phyloP scores from a whole-genome alignment of 1,140 invertebrate genomes.

The Acyrthosiphon pisum region DNA sequence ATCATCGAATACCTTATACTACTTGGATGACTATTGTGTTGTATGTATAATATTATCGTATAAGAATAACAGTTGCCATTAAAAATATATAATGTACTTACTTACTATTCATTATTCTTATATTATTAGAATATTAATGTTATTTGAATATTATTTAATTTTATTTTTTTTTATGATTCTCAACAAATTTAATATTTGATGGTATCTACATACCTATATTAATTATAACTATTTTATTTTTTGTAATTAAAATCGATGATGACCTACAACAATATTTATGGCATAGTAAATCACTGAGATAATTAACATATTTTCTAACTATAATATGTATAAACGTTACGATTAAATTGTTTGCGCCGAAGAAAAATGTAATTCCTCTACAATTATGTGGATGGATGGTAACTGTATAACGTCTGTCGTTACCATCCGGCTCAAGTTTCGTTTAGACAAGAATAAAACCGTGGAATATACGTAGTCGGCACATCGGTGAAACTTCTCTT shows the following conservation, averaged over 20 bases:
- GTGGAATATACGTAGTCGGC: neutral
- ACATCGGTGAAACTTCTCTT: neutral
- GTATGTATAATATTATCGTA: neutral
- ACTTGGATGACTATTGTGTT: neutral
- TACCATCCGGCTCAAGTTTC: neutral
- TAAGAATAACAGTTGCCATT: neutral
- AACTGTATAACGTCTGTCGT: neutral
- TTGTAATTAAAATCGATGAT: neutral
- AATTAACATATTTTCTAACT: neutral
- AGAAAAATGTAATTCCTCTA: neutral
- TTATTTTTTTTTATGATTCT: neutral
- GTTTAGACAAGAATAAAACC: slow-evolving; percentile 6
- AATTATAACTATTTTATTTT: neutral
- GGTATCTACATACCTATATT: no score
- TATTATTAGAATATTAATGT: neutral
- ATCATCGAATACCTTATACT: neutral
- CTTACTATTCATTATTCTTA: neutral
- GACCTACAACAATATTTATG: neutral
- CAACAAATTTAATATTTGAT: neutral
- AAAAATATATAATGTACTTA: neutral
- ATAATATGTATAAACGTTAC: neutral
- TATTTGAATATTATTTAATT: neutral
- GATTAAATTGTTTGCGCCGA: neutral
- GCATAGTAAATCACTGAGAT: neutral
- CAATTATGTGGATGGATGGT: neutral